Evolutionary conservation across 2,888 invertebrate species (phyloP).

Genomic region (Dinocampus coccinellae): DNA sequence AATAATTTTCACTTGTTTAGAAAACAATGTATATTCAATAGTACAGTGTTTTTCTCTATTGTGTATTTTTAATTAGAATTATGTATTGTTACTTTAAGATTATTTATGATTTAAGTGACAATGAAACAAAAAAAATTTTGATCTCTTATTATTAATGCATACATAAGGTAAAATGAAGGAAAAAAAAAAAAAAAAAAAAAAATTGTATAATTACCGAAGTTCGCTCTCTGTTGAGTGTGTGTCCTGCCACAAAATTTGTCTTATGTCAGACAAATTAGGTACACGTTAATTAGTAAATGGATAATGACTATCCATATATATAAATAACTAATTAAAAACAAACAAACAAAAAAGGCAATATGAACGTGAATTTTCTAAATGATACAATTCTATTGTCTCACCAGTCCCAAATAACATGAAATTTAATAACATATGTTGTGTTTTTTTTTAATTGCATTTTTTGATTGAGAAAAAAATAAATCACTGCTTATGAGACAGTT

Average conservation of each 20-base stretch:
- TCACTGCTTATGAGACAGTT: constrained; percentile 64
- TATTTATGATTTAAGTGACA: constrained; percentile 54
- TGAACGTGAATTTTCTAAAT: constrained; percentile 29
- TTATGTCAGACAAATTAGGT: constrained; percentile 1
- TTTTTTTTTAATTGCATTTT: constrained; percentile 48
- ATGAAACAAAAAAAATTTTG: constrained; percentile 60
- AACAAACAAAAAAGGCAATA: constrained; percentile 30
- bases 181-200: constrained; percentile 2
- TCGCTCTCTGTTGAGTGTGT: not conserved
- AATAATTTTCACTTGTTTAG: not conserved
- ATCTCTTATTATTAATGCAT: constrained; percentile 57
- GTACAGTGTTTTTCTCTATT: not conserved
- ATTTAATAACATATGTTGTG: constrained; percentile 38
- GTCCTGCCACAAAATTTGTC: constrained; percentile 7
- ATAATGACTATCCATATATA: constrained; percentile 6
- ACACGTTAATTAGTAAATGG: not conserved
- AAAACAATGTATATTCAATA: not conserved
- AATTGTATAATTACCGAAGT: constrained; percentile 2
- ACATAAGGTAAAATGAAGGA: not conserved
- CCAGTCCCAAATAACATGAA: constrained; percentile 51
- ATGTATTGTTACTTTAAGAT: constrained; percentile 1
- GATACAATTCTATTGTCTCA: constrained; percentile 21
- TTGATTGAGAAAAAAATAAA: constrained; percentile 60
- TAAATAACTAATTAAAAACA: not conserved
- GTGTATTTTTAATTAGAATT: constrained; percentile 9